A percentile compares a stretch with the other conserved stretches of the same genome.
Evolutionary conservation across 2,888 invertebrate species (phyloP).

Genomic region (Abscondita cerata): DNA sequence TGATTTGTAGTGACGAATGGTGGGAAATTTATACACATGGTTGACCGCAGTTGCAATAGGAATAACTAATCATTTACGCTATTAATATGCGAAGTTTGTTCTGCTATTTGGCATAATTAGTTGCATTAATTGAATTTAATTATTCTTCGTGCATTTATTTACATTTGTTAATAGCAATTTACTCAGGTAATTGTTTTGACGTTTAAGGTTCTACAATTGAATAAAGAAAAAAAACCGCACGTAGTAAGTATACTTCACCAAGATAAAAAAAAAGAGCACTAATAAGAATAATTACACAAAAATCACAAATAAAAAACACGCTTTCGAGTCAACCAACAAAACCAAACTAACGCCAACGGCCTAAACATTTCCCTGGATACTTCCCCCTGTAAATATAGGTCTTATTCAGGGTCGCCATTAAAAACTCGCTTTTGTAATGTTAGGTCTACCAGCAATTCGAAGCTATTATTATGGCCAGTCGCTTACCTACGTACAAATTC

Average conservation of each 20-base stretch:
- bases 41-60: slow-evolving; percentile 29
- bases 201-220: too few species aligned
- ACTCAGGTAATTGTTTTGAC: slow-evolving; percentile 8
- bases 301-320: slow-evolving; percentile 38
- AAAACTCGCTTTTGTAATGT: slow-evolving; percentile 56
- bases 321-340: slow-evolving; percentile 50
- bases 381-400: slow-evolving; percentile 53
- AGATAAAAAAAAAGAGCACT: not conserved
- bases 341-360: slow-evolving; percentile 51
- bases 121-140: slow-evolving; percentile 41
- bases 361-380: slow-evolving; percentile 44
- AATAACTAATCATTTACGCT: slow-evolving; percentile 39
- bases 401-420: slow-evolving; percentile 58
- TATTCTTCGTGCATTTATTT: slow-evolving; percentile 32
- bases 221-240: too few species aligned
- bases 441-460: slow-evolving; percentile 46
- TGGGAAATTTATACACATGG: slow-evolving; percentile 33
- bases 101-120: slow-evolving; percentile 38
- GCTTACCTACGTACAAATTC: slow-evolving; percentile 29
- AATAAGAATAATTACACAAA: slow-evolving; percentile 15
- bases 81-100: slow-evolving; percentile 41
- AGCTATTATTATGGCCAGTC: slow-evolving; percentile 54
- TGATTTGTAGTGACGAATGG: slow-evolving; percentile 27
- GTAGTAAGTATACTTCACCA: slow-evolving; percentile 4
- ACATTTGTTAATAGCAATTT: slow-evolving; percentile 20